phyloP scores from a whole-genome alignment of 1,140 invertebrate genomes.

The Anoplophora glabripennis region DNA sequence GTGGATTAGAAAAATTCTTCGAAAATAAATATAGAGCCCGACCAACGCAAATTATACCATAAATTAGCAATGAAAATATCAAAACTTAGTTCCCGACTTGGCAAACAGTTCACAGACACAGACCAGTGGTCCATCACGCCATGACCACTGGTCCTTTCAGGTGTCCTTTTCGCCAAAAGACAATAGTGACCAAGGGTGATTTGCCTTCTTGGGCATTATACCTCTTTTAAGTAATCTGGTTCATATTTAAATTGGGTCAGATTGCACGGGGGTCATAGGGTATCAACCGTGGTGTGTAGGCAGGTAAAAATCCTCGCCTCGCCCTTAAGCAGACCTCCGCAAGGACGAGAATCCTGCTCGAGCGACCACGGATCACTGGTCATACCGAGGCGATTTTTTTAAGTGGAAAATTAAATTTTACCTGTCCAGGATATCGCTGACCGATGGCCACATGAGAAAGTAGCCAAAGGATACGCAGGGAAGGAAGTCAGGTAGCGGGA shows the following conservation, averaged over 20 bases:
- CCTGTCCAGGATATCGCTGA: constrained; percentile 23
- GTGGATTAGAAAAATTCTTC: too few species aligned
- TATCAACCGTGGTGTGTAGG: constrained; percentile 25
- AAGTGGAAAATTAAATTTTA: constrained; percentile 11
- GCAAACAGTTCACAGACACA: not conserved
- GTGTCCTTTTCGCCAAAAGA: constrained; percentile 7
- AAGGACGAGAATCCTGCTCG: not conserved
- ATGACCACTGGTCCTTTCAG: constrained; percentile 7
- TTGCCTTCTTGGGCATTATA: not conserved
- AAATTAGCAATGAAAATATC: too few species aligned
- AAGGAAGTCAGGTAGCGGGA: constrained; percentile 21
- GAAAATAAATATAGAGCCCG: too few species aligned
- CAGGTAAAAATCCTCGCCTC: constrained; percentile 20
- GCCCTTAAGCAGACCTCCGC: constrained; percentile 1
- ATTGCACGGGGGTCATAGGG: constrained; percentile 28
- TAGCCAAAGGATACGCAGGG: constrained; percentile 11
- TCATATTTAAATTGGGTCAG: constrained; percentile 32
- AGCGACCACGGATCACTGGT: constrained; percentile 26
- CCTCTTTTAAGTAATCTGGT: constrained; percentile 10
- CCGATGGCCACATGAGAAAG: constrained; percentile 22
- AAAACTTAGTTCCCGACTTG: too few species aligned
- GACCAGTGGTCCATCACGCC: constrained; percentile 16
- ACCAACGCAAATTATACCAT: too few species aligned
- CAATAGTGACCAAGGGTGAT: constrained; percentile 5
- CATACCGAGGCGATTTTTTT: constrained; percentile 13